phyloP scores from a whole-genome alignment of 2,797 vertebrate genomes.

The Oophaga sylvatica region DNA sequence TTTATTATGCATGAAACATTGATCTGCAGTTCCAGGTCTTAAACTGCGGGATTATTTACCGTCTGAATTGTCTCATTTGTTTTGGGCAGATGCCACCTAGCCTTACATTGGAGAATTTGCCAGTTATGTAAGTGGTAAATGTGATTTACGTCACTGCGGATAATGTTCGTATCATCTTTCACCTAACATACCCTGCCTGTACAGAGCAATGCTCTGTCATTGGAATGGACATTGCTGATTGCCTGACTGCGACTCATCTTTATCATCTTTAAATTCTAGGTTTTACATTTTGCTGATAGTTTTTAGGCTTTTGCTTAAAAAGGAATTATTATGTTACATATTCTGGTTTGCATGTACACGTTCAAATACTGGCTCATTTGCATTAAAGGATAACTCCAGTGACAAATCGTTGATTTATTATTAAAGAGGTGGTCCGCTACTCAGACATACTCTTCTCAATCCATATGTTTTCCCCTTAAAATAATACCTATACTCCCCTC shows the following conservation, averaged over 20 bases:
- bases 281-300: neutral
- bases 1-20: constrained; percentile 1
- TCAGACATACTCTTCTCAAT: too few species aligned
- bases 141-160: neutral
- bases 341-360: too few species aligned
- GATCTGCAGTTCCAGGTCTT: neutral
- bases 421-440: too few species aligned
- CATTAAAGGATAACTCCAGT: too few species aligned
- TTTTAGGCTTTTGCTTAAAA: too few species aligned
- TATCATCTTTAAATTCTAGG: neutral
- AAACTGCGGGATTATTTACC: neutral
- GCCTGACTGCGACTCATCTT: too few species aligned
- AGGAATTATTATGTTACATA: too few species aligned
- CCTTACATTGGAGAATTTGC: neutral
- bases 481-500: too few species aligned
- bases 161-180: neutral
- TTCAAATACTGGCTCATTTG: too few species aligned
- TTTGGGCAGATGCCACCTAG: neutral
- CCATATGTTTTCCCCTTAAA: too few species aligned
- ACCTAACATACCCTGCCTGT: neutral
- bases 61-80: neutral
- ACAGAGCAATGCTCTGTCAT: neutral
- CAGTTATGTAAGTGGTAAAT: constrained; percentile 17
- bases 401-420: too few species aligned
- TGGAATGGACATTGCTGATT: neutral